Evolutionary conservation across 1,140 invertebrate genomes (phyloP), one percentile per base, ranked within the genome.

Genomic region (Drosophila sp.): DNA sequence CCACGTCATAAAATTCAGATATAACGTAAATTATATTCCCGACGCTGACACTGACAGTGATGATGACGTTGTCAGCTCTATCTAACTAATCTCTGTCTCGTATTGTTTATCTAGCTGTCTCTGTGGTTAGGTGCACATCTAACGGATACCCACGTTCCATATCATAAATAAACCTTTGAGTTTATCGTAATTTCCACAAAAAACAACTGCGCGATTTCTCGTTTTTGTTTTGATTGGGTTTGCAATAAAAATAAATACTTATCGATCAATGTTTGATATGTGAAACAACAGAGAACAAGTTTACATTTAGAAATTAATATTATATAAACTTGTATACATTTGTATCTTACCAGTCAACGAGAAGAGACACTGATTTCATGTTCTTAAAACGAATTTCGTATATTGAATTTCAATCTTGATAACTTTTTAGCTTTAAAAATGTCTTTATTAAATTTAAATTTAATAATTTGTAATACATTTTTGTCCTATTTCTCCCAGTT

Each of bases 61-160:
- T 16, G 61, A 80, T 80, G 77, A 80, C 72, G 77, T 76, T 80
- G 54, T 46, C 77, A 66, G 69, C 67, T 48, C 48, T 79, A 50
- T 27, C 66, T 51, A 34, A 25, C 14, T 14, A 69, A 62, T 69
- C 56, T 62, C 65, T 51, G 34, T 72, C 45, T 66, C 38, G 21
- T 18, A 43, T 53, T 70, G 66, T 70, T 70, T 70, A 76, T 72
- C 53, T 57, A 56, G 25, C 46, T 38, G 56, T 61, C 56, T 38
- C 46, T 29, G 34, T 51, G 32, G 11, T 25, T 36, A 50, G 59
- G 43, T 34, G 65, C 58, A 46, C 59, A 74, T 51, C 76, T 59
- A 80, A 72, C 66, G 62, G 41, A 73, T 67, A 72, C 11, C 34
- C 40, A 29, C 29, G 13, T 61, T 53, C 53, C 27, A 21, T 32